phyloP scores from a whole-genome alignment of 1,140 invertebrate genomes.

The Heliconius eleuchia region DNA sequence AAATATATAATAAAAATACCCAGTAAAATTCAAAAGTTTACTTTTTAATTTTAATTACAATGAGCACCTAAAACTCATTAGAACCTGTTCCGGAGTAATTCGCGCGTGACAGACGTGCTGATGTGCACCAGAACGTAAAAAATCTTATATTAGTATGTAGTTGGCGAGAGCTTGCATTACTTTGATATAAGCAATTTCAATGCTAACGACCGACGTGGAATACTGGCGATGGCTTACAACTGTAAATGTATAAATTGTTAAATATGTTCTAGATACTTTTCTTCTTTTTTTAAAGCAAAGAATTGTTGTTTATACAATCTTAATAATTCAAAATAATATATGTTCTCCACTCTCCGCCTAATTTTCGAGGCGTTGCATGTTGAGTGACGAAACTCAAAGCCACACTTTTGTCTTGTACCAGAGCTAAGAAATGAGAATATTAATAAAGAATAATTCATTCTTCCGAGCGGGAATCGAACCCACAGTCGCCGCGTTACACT shows the following conservation, averaged over 20 bases:
- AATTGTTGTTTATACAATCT: too few relatives aligned
- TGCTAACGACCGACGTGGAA: constrained; percentile 4
- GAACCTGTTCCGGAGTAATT: constrained; percentile 17
- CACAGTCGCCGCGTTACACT: too few relatives aligned
- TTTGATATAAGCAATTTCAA: not conserved
- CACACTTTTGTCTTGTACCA: too few relatives aligned
- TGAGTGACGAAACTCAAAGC: too few relatives aligned
- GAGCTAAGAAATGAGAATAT: too few relatives aligned
- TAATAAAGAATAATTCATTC: too few relatives aligned
- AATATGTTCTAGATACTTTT: too few relatives aligned
- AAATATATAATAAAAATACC: not conserved
- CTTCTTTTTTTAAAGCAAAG: too few relatives aligned
- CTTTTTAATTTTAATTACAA: constrained; percentile 15
- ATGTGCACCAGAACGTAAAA: constrained; percentile 7
- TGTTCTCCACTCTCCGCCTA: too few relatives aligned
- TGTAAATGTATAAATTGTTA: not conserved
- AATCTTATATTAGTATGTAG: constrained; percentile 11
- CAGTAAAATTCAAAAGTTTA: not conserved
- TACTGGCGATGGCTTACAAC: not conserved
- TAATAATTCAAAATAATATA: too few relatives aligned
- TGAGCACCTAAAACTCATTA: constrained; percentile 26
- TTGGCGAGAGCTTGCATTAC: not conserved
- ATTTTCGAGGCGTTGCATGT: too few relatives aligned
- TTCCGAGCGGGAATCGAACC: too few relatives aligned
- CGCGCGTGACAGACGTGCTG: constrained; percentile 34